phyloP scores from a whole-genome alignment of 2,888 invertebrate genomes.

The Drosophila mercatorum region DNA sequence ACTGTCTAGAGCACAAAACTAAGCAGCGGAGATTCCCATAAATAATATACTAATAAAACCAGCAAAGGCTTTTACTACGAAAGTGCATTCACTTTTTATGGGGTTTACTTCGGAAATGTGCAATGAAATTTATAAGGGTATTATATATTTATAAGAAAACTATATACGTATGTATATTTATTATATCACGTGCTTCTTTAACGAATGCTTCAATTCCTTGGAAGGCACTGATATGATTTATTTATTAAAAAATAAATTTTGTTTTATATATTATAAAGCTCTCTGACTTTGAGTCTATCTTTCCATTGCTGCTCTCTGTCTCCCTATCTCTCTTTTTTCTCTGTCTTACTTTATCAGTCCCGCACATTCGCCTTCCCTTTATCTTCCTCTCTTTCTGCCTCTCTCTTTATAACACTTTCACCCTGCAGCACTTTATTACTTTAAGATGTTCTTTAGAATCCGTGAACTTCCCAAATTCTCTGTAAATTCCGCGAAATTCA shows the following conservation, averaged over 20 bases:
- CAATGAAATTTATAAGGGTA: background rate
- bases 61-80: conserved; percentile 2
- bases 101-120: background rate
- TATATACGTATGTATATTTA: background rate
- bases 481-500: background rate
- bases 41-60: background rate
- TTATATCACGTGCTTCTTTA: background rate
- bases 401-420: background rate
- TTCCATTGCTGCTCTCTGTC: background rate
- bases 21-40: conserved; percentile 22
- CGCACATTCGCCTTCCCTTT: background rate
- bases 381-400: background rate
- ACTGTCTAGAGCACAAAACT: background rate
- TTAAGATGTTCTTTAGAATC: background rate
- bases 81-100: conserved; percentile 12
- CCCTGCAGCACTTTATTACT: background rate
- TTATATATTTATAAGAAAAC: background rate
- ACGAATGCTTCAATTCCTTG: background rate
- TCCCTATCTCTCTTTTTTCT: background rate
- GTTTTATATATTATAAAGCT: no score
- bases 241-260: background rate
- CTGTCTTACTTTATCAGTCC: background rate
- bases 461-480: background rate
- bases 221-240: background rate
- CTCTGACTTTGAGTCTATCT: background rate